phyloP scores from a whole-genome alignment of 2,797 vertebrate species.

The Sebastes itinus region DNA sequence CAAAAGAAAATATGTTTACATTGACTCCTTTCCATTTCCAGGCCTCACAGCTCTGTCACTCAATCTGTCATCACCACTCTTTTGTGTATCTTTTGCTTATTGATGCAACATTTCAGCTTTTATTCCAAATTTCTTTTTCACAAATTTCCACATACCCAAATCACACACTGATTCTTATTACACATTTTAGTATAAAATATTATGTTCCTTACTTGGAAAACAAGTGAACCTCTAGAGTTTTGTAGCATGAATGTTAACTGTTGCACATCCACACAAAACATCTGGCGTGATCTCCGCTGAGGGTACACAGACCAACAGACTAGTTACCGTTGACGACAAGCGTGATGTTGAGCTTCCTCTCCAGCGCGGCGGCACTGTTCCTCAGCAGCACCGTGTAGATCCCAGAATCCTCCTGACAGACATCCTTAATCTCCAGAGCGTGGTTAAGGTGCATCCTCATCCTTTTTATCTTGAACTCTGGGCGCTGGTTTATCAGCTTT shows the following conservation, averaged over 20 bases:
- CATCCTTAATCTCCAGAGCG: constrained; percentile 92
- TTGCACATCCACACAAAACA: constrained; percentile 2
- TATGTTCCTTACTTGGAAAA: not conserved
- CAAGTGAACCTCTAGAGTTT: not conserved
- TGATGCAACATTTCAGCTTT: not conserved
- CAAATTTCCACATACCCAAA: not conserved
- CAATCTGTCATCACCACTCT: not conserved
- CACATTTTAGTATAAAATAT: not conserved
- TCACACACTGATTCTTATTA: not conserved
- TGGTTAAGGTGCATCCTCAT: constrained; percentile 85
- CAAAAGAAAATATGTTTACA: not conserved
- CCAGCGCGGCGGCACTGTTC: constrained; percentile 86
- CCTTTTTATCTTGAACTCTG: constrained; percentile 80
- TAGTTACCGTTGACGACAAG: constrained; percentile 75
- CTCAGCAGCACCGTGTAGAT: constrained; percentile 86
- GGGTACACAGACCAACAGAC: not conserved
- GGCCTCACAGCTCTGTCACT: not conserved
- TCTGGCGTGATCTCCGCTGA: not conserved
- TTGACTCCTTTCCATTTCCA: not conserved
- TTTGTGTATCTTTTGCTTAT: not conserved
- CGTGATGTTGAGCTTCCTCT: constrained; percentile 84
- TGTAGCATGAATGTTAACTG: not conserved
- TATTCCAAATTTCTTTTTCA: not conserved
- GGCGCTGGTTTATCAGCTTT: constrained; percentile 83
- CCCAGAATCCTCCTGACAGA: constrained; percentile 88